These are phyloP conservation scores for Episyrphus balteatus DNA, from an alignment of 1,140 invertebrate species.

Conservation along the genomic window DNA sequence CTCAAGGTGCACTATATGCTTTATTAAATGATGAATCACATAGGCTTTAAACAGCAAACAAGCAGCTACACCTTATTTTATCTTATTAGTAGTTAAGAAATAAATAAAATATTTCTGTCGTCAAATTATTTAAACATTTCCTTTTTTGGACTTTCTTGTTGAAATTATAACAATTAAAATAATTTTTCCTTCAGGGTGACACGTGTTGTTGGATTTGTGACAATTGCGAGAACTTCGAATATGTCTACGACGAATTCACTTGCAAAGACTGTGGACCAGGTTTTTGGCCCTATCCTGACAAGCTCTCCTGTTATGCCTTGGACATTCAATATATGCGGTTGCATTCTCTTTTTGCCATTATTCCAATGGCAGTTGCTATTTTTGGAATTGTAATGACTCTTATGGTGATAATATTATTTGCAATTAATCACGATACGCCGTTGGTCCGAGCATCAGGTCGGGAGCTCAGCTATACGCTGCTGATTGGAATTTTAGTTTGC, in stretches of 20 bases:
- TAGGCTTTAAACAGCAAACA: too few species aligned
- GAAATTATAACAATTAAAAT: too few species aligned
- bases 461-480: slow-evolving; percentile 68
- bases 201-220: slow-evolving; percentile 71
- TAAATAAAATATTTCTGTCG: too few species aligned
- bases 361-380: slow-evolving; percentile 50
- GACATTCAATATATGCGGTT: slow-evolving; percentile 39
- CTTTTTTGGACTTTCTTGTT: too few species aligned
- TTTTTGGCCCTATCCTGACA: slow-evolving; percentile 48
- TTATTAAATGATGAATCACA: too few species aligned
- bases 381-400: slow-evolving; percentile 57
- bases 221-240: slow-evolving; percentile 53
- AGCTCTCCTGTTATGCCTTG: slow-evolving; percentile 43
- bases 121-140: too few species aligned
- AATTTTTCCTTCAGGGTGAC: slow-evolving; percentile 37
- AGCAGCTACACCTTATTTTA: too few species aligned
- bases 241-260: slow-evolving; percentile 54
- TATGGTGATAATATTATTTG: slow-evolving; percentile 52
- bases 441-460: slow-evolving; percentile 72
- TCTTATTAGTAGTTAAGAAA: too few species aligned
- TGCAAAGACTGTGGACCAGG: slow-evolving; percentile 53
- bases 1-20: too few species aligned
- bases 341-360: slow-evolving; percentile 53
- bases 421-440: slow-evolving; percentile 63
- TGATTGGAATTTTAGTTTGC: slow-evolving; percentile 45